Evolutionary conservation across 1,140 invertebrate species (phyloP).

Genomic region (Diorhabda elongata): DNA sequence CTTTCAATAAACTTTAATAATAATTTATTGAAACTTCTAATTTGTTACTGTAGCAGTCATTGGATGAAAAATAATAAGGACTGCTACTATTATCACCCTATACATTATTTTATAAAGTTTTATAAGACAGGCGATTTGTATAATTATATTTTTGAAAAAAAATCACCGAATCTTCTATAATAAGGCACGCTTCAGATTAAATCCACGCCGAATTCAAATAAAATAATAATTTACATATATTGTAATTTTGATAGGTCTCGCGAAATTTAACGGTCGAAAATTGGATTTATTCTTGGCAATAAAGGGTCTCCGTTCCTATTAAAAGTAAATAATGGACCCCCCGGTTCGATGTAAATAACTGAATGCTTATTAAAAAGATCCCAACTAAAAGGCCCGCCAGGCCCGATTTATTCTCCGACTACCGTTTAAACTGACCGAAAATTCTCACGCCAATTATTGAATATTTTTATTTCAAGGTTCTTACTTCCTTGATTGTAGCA

Average conservation of each 20-base stretch:
- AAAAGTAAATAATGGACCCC: conserved; percentile 41
- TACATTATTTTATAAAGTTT: too few species aligned
- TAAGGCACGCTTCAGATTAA: neutral
- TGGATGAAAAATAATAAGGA: too few species aligned
- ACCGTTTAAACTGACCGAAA: neutral
- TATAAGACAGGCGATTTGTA: too few species aligned
- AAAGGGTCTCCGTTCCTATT: conserved; percentile 36
- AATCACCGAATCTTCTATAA: too few species aligned
- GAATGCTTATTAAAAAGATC: conserved; percentile 32
- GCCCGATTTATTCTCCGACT: conserved; percentile 18
- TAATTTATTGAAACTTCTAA: too few species aligned
- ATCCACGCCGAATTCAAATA: neutral
- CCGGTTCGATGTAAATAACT: conserved; percentile 37
- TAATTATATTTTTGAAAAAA: too few species aligned
- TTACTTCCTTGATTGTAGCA: too few species aligned
- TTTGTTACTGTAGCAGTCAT: too few species aligned
- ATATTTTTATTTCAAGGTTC: neutral
- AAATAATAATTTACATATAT: conserved; percentile 22
- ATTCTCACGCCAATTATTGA: conserved; percentile 7
- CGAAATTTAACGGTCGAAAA: neutral
- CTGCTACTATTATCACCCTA: too few species aligned
- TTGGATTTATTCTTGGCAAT: conserved; percentile 33
- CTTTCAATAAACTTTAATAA: too few species aligned
- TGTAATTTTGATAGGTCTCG: conserved; percentile 21
- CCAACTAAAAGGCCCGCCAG: conserved; percentile 15